These are phyloP conservation scores for Synaphobranchus kaupii DNA, from an alignment of 2,797 vertebrate genomes.

Conservation along the genomic window DNA sequence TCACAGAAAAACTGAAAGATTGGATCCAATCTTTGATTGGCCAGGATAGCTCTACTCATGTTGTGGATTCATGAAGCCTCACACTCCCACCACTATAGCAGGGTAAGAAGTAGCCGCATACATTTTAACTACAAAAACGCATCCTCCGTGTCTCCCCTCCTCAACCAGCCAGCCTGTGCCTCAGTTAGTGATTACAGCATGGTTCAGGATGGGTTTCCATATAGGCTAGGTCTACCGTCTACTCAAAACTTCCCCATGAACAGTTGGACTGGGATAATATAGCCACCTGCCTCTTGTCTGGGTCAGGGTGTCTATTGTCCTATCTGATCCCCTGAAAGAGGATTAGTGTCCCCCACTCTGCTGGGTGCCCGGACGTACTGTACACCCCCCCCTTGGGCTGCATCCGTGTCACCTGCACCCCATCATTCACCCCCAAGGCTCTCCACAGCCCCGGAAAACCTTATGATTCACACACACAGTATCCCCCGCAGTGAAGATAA, in stretches of 20 bases:
- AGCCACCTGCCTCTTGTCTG: conserved; percentile 19
- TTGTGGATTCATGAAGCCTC: not conserved
- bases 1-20: not conserved
- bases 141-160: not conserved
- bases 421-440: not conserved
- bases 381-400: not conserved
- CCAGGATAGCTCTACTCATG: not conserved
- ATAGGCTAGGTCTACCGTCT: not conserved
- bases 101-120: not conserved
- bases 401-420: not conserved
- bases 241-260: not conserved
- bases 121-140: too few species aligned
- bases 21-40: not conserved
- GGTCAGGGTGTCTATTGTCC: not conserved
- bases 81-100: not conserved
- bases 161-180: not conserved
- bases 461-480: not conserved
- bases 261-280: not conserved
- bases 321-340: not conserved
- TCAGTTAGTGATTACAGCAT: not conserved
- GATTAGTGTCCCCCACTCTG: not conserved
- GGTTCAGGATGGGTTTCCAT: not conserved
- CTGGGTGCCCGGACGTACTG: not conserved
- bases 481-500: not conserved
- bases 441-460: not conserved